These are phyloP conservation scores for Struthio camelus DNA, from an alignment of 2,113 vertebrate genomes.

Conservation along the genomic window DNA sequence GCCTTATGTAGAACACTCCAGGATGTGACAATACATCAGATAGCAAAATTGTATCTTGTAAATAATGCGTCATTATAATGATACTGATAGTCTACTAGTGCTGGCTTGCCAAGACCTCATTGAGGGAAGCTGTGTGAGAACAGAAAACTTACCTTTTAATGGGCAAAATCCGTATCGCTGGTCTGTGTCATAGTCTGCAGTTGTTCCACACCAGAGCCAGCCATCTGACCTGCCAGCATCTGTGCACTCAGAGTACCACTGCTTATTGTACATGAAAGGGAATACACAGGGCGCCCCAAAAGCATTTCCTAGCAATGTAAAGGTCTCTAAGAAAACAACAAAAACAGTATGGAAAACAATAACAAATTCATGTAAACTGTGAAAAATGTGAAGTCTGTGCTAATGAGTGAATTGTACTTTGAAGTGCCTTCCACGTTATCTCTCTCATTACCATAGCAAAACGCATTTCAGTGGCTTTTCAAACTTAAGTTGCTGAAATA, in stretches of 20 bases:
- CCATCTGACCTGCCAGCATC: constrained; percentile 74
- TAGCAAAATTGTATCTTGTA: neutral
- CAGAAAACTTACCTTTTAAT: constrained; percentile 67
- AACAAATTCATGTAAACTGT: neutral
- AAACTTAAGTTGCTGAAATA: neutral
- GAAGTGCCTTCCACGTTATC: neutral
- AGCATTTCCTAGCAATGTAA: constrained; percentile 84
- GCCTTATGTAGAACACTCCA: neutral
- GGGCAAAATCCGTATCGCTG: constrained; percentile 86
- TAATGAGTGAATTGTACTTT: neutral
- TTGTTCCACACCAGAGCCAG: constrained; percentile 86
- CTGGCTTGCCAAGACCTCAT: accelerated
- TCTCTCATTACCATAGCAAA: neutral
- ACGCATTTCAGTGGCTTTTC: neutral
- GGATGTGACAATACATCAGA: neutral
- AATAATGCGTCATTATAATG: accelerated
- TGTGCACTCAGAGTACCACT: constrained; percentile 84
- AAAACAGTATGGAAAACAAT: neutral
- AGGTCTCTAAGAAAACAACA: constrained; percentile 75
- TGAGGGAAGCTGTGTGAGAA: accelerated
- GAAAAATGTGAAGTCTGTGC: neutral
- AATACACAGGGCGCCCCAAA: constrained; percentile 86
- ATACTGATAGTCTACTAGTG: accelerated
- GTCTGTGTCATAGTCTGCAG: constrained; percentile 73
- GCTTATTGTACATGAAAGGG: constrained; percentile 79